phyloP scores from a whole-genome alignment of 1,140 invertebrate genomes.

The Drosophila elegans region DNA sequence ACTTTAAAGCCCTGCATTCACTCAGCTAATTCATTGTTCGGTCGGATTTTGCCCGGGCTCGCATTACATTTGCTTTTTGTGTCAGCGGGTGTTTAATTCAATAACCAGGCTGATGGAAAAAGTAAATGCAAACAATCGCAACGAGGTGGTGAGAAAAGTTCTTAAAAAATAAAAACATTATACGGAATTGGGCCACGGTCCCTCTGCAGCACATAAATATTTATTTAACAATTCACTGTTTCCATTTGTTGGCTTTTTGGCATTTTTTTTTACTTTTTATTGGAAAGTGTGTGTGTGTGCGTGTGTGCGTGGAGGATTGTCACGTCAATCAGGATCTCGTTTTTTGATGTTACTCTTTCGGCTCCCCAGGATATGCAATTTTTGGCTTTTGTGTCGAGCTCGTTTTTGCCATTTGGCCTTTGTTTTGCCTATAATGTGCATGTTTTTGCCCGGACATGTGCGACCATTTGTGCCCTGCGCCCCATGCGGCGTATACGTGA shows the following conservation, averaged over 20 bases:
- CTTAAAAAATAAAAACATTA: conserved; percentile 19
- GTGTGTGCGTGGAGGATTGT: conserved; percentile 30
- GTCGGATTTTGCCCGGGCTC: conserved; percentile 2
- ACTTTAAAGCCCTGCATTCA: conserved; percentile 64
- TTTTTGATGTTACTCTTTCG: conserved; percentile 1
- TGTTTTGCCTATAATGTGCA: conserved; percentile 47
- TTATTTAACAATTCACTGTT: conserved; percentile 60
- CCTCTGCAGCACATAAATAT: conserved; percentile 54
- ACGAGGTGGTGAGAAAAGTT: background rate
- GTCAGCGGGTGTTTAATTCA: conserved; percentile 59
- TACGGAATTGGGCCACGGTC: conserved; percentile 7
- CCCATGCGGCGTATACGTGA: conserved; percentile 52
- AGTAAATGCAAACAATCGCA: conserved; percentile 30
- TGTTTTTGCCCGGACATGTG: conserved; percentile 43
- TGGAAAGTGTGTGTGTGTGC: background rate
- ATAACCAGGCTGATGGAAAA: conserved; percentile 52
- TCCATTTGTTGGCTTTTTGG: conserved; percentile 8
- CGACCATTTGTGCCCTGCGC: conserved; percentile 2
- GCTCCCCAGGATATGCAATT: conserved; percentile 32
- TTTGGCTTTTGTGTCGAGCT: conserved; percentile 48
- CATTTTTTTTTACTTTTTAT: background rate
- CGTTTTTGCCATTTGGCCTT: conserved; percentile 45
- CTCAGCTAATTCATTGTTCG: conserved; percentile 50
- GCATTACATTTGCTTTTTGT: conserved; percentile 16
- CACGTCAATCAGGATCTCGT: conserved; percentile 35